Conservation (phyloP, 2,113 vertebrate species). For the Plotosus lineatus region DNA sequence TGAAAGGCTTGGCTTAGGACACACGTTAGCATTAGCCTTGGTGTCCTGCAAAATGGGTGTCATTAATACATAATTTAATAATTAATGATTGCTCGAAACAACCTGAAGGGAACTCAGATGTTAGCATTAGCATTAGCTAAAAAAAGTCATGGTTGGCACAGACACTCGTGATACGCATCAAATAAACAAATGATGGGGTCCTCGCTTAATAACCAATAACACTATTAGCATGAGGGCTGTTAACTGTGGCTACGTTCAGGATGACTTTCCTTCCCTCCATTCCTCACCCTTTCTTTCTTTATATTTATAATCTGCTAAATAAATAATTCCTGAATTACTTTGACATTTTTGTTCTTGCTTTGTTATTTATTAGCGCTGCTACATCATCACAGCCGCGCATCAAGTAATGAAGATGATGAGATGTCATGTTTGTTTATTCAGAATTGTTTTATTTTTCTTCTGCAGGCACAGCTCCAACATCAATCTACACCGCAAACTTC, state of each 20-base stretch:
- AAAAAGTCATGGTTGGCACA: background rate
- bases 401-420: background rate
- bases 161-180: background rate
- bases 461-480: slow-evolving; percentile 99
- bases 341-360: background rate
- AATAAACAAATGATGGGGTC: background rate
- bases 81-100: background rate
- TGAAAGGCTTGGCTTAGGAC: background rate
- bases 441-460: slow-evolving; percentile 10
- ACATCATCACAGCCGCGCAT: background rate
- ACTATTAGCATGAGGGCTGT: background rate
- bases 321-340: background rate
- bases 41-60: background rate
- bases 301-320: background rate
- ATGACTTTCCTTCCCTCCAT: background rate
- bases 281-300: background rate
- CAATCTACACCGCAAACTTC: slow-evolving; percentile 99
- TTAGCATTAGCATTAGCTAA: background rate
- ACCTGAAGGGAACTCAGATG: background rate
- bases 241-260: background rate
- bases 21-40: background rate
- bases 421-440: background rate
- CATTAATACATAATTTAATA: background rate
- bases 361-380: background rate
- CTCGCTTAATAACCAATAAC: background rate